Conservation (phyloP, 2,797 vertebrate genomes). For the Moxostoma hubbsi region DNA sequence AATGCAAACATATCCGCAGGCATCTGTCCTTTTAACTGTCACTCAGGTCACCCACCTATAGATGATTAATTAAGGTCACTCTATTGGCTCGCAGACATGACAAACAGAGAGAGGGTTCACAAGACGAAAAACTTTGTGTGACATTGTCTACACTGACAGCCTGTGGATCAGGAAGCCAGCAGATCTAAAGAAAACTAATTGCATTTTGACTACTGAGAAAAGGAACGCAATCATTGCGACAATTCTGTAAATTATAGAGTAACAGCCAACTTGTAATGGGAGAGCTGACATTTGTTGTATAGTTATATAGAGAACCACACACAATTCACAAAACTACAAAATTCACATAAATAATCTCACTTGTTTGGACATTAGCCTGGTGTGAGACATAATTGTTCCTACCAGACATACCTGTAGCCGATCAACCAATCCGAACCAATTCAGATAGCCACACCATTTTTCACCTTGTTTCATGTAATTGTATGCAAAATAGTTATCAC, state of each 20-base stretch:
- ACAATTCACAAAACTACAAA: no score
- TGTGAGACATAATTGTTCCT: no score
- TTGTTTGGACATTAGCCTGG: no score
- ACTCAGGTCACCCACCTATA: constrained; percentile 52
- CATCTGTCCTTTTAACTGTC: constrained; percentile 60
- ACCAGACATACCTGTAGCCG: no score
- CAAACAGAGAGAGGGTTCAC: constrained; percentile 59
- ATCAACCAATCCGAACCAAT: no score
- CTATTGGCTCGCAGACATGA: constrained; percentile 49
- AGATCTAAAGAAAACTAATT: neutral
- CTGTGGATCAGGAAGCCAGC: constrained; percentile 24
- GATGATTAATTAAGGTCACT: constrained; percentile 64
- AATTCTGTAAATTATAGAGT: no score
- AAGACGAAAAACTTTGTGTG: constrained; percentile 58
- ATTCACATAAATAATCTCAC: no score
- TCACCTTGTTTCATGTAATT: neutral
- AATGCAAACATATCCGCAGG: constrained; percentile 29
- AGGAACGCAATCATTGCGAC: no score
- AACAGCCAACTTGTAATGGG: no score
- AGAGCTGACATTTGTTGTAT: no score
- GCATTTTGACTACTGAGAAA: neutral
- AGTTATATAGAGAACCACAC: no score
- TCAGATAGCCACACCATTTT: neutral
- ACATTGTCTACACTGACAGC: constrained; percentile 52
- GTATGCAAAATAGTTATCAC: neutral